A percentile compares a stretch with the other conserved stretches of the same genome.
These are phyloP conservation scores for Petrocephalus microphthalmus DNA, from an alignment of 2,113 vertebrate species.

Conservation along the genomic window DNA sequence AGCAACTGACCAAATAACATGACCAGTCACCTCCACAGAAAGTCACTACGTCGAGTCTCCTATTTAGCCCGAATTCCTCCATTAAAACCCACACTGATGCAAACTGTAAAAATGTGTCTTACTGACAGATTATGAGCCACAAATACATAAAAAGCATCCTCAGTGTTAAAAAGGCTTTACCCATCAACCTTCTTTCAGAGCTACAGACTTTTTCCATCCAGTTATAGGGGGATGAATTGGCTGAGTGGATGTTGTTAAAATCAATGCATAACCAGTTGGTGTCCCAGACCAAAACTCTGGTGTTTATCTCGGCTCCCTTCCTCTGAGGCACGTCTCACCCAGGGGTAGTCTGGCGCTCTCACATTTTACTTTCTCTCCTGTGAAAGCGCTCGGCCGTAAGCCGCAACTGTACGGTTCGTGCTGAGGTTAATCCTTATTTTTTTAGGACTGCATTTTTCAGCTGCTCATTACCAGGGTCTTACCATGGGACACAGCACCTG, in stretches of 20 bases:
- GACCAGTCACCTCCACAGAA: background rate
- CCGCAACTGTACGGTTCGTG: background rate
- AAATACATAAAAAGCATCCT: background rate
- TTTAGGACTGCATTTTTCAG: background rate
- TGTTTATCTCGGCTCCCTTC: background rate
- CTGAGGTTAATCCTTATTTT: background rate
- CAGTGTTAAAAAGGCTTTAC: background rate
- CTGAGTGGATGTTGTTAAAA: background rate
- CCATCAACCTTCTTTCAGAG: conserved; percentile 1
- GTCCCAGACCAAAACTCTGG: background rate
- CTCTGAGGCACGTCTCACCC: background rate
- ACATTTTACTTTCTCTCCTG: background rate
- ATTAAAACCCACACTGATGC: background rate
- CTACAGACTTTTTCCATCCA: background rate
- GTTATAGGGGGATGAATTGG: background rate
- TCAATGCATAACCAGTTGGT: background rate
- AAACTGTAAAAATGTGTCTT: background rate
- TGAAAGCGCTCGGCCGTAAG: background rate
- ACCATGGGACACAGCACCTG: background rate
- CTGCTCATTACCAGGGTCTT: background rate
- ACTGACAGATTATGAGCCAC: background rate
- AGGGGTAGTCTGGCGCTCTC: background rate
- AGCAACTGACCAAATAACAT: background rate
- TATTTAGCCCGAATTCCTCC: background rate
- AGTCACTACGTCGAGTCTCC: background rate